phyloP scores from a whole-genome alignment of 2,888 invertebrate species.

The Volucella inanis region DNA sequence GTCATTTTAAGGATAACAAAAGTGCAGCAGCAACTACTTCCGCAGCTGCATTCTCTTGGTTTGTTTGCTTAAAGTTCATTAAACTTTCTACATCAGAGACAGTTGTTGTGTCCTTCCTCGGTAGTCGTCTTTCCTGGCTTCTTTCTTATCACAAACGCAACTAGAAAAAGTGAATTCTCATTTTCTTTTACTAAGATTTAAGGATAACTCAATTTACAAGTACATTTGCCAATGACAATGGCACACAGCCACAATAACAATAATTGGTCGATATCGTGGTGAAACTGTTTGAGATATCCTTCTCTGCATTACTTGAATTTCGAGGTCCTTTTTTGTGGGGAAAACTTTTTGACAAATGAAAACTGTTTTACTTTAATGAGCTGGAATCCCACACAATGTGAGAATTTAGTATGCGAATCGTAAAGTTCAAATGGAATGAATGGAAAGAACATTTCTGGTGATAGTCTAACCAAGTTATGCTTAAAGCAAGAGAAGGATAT shows the following conservation, averaged over 20 bases:
- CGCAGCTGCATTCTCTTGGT: constrained; percentile 32
- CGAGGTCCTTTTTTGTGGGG: no score
- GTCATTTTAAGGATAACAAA: constrained; percentile 45
- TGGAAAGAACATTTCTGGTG: no score
- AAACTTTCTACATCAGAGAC: constrained; percentile 46
- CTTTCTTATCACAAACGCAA: neutral
- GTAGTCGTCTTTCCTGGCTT: neutral
- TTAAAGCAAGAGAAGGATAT: no score
- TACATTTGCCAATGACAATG: constrained; percentile 35
- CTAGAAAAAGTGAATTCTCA: constrained; percentile 4
- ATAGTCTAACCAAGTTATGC: no score
- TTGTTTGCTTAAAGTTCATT: constrained; percentile 58
- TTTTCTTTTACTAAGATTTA: constrained; percentile 42
- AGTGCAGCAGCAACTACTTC: constrained; percentile 48
- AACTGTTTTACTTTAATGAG: no score
- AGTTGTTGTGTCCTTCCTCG: neutral
- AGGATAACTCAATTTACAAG: constrained; percentile 53
- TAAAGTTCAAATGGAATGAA: no score
- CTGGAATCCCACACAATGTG: no score
- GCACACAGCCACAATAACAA: constrained; percentile 34
- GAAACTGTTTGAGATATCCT: neutral
- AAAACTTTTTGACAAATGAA: no score
- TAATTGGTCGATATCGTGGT: constrained; percentile 38
- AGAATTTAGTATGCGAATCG: no score
- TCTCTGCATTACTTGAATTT: neutral